Conservation (phyloP, 2,888 invertebrate genomes). For the Amphipyra tragopoginis region DNA sequence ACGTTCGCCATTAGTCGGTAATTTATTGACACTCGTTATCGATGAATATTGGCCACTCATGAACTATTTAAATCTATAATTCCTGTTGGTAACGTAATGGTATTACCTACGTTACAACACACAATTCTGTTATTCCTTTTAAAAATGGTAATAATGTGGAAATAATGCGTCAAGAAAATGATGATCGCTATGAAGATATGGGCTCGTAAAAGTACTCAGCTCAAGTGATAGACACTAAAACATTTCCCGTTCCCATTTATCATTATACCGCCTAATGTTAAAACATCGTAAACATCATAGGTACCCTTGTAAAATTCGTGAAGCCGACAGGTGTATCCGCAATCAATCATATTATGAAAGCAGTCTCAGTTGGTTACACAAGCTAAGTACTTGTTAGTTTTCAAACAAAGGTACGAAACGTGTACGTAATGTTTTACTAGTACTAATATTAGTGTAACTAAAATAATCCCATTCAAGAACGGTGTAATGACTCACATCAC, state of each 20-base stretch:
- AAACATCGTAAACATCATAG: slow-evolving; percentile 29
- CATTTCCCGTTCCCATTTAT: neutral
- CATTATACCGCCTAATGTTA: slow-evolving; percentile 12
- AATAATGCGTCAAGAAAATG: neutral
- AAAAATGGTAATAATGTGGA: neutral
- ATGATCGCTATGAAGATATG: neutral
- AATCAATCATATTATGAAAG: slow-evolving; percentile 60
- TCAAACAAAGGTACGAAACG: slow-evolving; percentile 36
- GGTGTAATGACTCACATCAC: slow-evolving; percentile 44
- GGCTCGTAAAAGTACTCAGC: neutral
- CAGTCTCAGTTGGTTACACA: slow-evolving; percentile 25
- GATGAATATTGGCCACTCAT: slow-evolving; percentile 15
- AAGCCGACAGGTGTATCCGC: slow-evolving; percentile 60
- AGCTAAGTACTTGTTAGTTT: slow-evolving; percentile 15
- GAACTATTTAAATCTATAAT: slow-evolving; percentile 24
- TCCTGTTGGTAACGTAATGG: too few relatives aligned
- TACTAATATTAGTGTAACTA: slow-evolving; percentile 48
- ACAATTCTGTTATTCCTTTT: too few relatives aligned
- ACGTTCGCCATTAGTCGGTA: slow-evolving; percentile 16
- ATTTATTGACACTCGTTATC: slow-evolving; percentile 28
- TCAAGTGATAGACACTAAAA: slow-evolving; percentile 13
- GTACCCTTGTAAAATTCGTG: slow-evolving; percentile 49
- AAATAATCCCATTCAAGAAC: slow-evolving; percentile 55
- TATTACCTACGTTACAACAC: too few relatives aligned
- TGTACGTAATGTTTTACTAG: slow-evolving; percentile 35